phyloP scores from a whole-genome alignment of 2,797 vertebrate species.

The Oceanodroma leucorhoa region DNA sequence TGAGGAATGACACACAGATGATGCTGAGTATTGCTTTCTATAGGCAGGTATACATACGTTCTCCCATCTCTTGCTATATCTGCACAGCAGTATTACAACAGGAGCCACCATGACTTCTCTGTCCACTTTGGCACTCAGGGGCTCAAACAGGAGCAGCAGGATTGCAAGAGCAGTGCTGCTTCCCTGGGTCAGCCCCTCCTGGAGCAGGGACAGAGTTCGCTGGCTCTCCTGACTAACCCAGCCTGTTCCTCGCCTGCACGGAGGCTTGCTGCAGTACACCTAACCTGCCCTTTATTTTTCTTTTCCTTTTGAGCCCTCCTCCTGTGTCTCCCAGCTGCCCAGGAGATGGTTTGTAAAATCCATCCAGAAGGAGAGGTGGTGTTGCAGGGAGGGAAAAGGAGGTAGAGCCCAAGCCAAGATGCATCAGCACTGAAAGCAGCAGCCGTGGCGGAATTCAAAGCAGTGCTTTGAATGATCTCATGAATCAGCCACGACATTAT shows the following conservation, averaged over 20 bases:
- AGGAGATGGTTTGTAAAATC: background rate
- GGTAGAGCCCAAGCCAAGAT: constrained; percentile 2
- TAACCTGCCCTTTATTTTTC: background rate
- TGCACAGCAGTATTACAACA: background rate
- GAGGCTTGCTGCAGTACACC: background rate
- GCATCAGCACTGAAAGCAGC: background rate
- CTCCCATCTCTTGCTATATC: background rate
- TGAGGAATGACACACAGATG: background rate
- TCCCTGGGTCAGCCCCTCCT: background rate
- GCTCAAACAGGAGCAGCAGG: background rate
- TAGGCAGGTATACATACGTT: background rate
- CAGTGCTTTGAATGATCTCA: constrained; percentile 28
- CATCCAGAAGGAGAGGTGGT: background rate
- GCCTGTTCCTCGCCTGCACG: background rate
- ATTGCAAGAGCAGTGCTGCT: background rate
- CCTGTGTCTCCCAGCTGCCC: background rate
- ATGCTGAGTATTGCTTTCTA: background rate
- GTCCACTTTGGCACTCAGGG: background rate
- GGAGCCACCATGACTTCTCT: background rate
- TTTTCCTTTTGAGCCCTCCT: background rate
- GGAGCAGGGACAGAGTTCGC: background rate
- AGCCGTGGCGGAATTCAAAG: background rate
- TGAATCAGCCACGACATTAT: constrained; percentile 69
- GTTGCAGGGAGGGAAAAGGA: background rate
- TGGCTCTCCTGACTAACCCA: background rate